Evolutionary conservation across 2,113 vertebrate genomes (phyloP), one percentile per base, ranked within the genome.

Genomic region (Kobus ellipsiprymnus): DNA sequence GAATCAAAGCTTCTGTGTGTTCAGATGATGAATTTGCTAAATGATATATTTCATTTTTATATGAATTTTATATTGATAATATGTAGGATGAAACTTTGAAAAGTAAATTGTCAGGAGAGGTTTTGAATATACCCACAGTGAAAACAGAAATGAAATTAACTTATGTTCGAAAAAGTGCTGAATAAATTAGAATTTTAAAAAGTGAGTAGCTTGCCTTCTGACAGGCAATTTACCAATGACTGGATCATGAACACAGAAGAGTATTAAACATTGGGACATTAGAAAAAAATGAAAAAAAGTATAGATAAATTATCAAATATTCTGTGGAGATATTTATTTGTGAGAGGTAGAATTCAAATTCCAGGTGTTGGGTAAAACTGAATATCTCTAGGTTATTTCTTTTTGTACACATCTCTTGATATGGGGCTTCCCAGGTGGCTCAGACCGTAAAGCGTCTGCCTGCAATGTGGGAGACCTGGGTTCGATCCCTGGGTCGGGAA

Each of bases 351-450:
- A 91, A 36, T 81, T 87, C 52, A 52, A 84, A 67, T 71, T 97
- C 8, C 6, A 89, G 40, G 14, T 80, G 7, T 48, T 92, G 25
- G 9, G 12, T 81, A 33, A 96, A 94, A 96, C 87, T 86, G 5
- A 11, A 7, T 84, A 59, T 59, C 6, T 30, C 5, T 40, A 77
- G 7, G 6, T 90, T 50, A 83, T 90, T 91, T 78, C 33, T 95
- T 96, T 90, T 84, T 92, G 52, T 92, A 62, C 48, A 71, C 17
- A 94, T 92, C 33, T 94, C 97, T 98, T 98, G 67, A 97, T 71
- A 71, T 23, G 19, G n/a, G n/a, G 10, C n/a, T 12, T 71, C 19
- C 67, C n/a, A 71, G n/a, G n/a, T 71, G n/a, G 67, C n/a, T 40
- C n/a, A 71, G 67, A 40, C 19, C 0, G 0, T 40, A 71, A 71